Evolutionary conservation across 2,113 vertebrate species (phyloP).

Genomic region (Probosciger aterrimus): DNA sequence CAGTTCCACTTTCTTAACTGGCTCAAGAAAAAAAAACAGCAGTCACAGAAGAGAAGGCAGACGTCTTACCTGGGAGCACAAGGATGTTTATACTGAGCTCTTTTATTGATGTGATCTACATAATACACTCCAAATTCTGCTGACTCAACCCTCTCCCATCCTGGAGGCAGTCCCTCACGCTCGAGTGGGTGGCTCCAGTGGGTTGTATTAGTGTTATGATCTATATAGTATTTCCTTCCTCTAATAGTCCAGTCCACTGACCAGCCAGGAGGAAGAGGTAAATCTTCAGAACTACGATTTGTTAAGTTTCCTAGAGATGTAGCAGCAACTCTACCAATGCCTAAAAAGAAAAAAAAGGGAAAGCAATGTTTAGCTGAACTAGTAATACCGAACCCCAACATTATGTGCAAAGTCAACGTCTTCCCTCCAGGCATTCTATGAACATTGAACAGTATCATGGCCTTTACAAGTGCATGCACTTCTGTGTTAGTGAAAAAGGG

Average conservation of each 20-base stretch:
- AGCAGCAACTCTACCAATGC: conserved; percentile 92
- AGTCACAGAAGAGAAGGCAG: not conserved
- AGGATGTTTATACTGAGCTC: conserved; percentile 93
- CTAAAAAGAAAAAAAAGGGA: conserved; percentile 59
- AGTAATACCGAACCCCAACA: fast-evolving
- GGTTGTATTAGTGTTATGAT: conserved; percentile 98
- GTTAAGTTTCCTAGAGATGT: conserved; percentile 96
- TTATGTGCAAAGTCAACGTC: fast-evolving
- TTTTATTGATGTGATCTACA: conserved; percentile 95
- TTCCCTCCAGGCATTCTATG: not conserved
- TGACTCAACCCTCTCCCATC: conserved; percentile 96
- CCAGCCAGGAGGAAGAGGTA: conserved; percentile 93
- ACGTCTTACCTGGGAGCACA: conserved; percentile 89
- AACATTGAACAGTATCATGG: not conserved
- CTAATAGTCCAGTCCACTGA: conserved; percentile 97
- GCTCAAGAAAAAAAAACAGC: not conserved
- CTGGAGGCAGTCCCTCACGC: conserved; percentile 92
- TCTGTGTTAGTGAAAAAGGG: not conserved
- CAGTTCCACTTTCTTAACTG: not conserved
- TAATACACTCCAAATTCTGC: conserved; percentile 95
- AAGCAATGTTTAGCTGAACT: not conserved
- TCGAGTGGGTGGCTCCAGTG: conserved; percentile 98
- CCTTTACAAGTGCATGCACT: fast-evolving
- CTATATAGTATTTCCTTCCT: conserved; percentile 96
- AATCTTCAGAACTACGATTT: conserved; percentile 86